A percentile compares a stretch with the other conserved stretches of the same genome.
Evolutionary conservation across 2,888 invertebrate genomes (phyloP).

Genomic region (Cataglyphis cursor): DNA sequence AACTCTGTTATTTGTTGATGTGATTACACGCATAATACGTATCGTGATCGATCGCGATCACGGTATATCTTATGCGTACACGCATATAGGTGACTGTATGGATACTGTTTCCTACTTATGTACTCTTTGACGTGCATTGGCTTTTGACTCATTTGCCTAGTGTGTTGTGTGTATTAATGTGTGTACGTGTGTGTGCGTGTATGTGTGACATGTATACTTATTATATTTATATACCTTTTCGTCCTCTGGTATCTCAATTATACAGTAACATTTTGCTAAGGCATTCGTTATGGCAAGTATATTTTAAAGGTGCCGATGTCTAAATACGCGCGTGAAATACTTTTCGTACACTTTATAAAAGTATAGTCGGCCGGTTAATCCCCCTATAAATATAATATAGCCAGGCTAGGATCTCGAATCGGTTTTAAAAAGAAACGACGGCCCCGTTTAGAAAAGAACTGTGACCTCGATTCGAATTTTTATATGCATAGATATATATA

Average conservation of each 20-base stretch:
- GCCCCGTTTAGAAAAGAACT: slow-evolving; percentile 39
- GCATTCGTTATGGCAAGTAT: slow-evolving; percentile 86
- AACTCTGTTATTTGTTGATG: slow-evolving; percentile 49
- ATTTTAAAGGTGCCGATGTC: slow-evolving; percentile 81
- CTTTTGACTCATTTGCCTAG: slow-evolving; percentile 57
- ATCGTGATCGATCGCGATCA: slow-evolving; percentile 25
- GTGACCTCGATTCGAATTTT: slow-evolving; percentile 39
- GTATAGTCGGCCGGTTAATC: slow-evolving; percentile 67
- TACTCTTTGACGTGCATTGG: slow-evolving; percentile 44
- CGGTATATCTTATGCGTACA: slow-evolving; percentile 45
- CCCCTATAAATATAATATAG: slow-evolving; percentile 46
- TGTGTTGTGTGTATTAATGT: slow-evolving; percentile 48
- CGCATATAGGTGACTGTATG: slow-evolving; percentile 24
- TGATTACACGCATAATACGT: slow-evolving; percentile 49
- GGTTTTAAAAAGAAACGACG: slow-evolving; percentile 38
- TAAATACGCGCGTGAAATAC: slow-evolving; percentile 74
- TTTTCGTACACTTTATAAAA: slow-evolving; percentile 72
- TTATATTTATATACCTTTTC: slow-evolving; percentile 67
- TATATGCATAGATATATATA: slow-evolving; percentile 16
- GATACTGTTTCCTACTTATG: slow-evolving; percentile 34
- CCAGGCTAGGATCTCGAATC: slow-evolving; percentile 33
- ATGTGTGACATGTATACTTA: slow-evolving; percentile 64
- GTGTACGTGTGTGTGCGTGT: slow-evolving; percentile 62
- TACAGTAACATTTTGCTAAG: slow-evolving; percentile 82
- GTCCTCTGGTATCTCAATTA: slow-evolving; percentile 67